Evolutionary conservation across 1,140 invertebrate genomes (phyloP).

Genomic region (Brevipalpus yothersi): DNA sequence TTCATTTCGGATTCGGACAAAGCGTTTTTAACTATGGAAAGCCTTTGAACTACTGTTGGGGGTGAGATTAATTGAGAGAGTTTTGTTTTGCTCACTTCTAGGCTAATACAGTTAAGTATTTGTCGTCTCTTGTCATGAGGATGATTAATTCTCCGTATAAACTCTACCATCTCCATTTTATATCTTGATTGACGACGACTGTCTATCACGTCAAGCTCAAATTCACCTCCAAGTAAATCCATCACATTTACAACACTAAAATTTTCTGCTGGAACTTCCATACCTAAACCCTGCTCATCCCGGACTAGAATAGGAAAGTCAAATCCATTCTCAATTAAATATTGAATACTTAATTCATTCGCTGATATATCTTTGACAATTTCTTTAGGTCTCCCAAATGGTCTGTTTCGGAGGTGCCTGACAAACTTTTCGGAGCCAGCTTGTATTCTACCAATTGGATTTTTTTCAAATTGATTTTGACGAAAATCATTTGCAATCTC

Average conservation of each 20-base stretch:
- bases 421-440: conserved; percentile 57
- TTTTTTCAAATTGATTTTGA: conserved; percentile 1
- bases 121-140: conserved; percentile 20
- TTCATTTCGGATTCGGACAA: conserved; percentile 33
- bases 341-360: conserved; percentile 34
- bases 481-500: conserved; percentile 1
- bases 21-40: conserved; percentile 53
- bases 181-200: conserved; percentile 50
- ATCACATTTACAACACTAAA: conserved; percentile 43
- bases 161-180: conserved; percentile 52
- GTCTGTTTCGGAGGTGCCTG: conserved; percentile 23
- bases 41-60: conserved; percentile 39
- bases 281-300: conserved; percentile 46
- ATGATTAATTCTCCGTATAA: conserved; percentile 25
- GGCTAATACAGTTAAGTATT: conserved; percentile 61
- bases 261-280: conserved; percentile 44
- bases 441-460: conserved; percentile 21
- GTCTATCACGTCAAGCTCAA: conserved; percentile 60
- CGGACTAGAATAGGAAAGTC: conserved; percentile 43
- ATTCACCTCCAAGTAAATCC: conserved; percentile 32
- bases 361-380: conserved; percentile 34
- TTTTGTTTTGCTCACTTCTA: conserved; percentile 62
- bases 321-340: conserved; percentile 40
- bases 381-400: conserved; percentile 23
- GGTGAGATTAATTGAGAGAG: conserved; percentile 43